Conservation (phyloP, 2,113 vertebrate species). For the Raphicerus campestris region DNA sequence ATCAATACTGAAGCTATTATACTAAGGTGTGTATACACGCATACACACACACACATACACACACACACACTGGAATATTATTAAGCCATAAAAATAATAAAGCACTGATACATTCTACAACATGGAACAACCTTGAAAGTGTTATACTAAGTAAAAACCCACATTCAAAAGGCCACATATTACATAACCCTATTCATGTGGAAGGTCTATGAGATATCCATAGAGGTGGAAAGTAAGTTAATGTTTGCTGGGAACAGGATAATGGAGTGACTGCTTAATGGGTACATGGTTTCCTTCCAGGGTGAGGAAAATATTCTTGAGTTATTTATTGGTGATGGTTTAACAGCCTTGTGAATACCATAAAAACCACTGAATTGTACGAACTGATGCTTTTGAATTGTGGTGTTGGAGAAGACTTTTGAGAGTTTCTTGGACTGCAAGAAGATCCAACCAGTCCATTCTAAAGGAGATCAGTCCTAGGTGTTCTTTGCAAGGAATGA, state of each 20-base stretch:
- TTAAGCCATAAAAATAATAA: not conserved
- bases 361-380: not conserved
- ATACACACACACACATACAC: not conserved
- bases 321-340: not conserved
- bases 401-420: not conserved
- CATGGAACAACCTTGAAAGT: not conserved
- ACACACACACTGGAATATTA: not conserved
- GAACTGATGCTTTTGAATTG: not conserved
- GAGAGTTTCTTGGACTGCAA: not conserved
- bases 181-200: not conserved
- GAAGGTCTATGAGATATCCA: not conserved
- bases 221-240: not conserved
- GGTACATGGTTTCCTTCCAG: not conserved
- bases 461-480: not conserved
- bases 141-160: not conserved
- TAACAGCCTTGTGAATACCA: not conserved
- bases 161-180: not conserved
- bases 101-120: not conserved
- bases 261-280: not conserved
- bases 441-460: not conserved
- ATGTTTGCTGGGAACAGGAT: not conserved
- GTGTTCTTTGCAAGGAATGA: not conserved
- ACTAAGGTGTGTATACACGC: not conserved
- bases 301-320: not conserved
- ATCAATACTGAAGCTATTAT: not conserved